phyloP scores from a whole-genome alignment of 2,797 vertebrate genomes.

The Tapirus indicus region DNA sequence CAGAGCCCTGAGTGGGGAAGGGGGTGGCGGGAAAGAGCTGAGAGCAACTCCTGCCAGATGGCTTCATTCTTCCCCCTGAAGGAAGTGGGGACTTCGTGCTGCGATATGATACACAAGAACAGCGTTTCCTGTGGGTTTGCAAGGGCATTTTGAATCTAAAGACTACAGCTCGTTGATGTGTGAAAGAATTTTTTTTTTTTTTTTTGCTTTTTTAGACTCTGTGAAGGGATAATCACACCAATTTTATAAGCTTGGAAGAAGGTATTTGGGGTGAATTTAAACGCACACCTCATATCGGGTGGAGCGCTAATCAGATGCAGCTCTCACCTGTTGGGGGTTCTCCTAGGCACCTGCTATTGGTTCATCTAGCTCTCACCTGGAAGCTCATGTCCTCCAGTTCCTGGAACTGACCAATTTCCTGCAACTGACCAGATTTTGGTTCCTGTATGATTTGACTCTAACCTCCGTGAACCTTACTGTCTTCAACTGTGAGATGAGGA shows the following conservation, averaged over 20 bases:
- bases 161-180: constrained; percentile 63
- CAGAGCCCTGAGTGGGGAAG: constrained; percentile 13
- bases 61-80: constrained; percentile 72
- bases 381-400: background rate
- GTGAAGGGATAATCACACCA: constrained; percentile 58
- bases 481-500: background rate
- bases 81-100: constrained; percentile 77
- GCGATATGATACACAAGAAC: constrained; percentile 66
- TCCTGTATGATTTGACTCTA: background rate
- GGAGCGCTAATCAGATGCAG: background rate
- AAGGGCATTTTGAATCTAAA: constrained; percentile 77
- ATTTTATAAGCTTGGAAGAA: constrained; percentile 59
- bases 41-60: constrained; percentile 79
- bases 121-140: constrained; percentile 78
- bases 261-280: constrained; percentile 34
- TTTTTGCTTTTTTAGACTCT: constrained; percentile 55
- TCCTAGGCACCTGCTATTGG: background rate
- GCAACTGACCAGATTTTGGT: background rate
- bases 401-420: background rate
- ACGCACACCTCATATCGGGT: background rate
- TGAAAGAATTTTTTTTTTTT: constrained; percentile 25
- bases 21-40: constrained; percentile 30
- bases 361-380: background rate
- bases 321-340: background rate
- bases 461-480: background rate